Percentiles rank a stretch among this genome's conserved stretches.
phyloP scores from a whole-genome alignment of 2,888 invertebrate genomes.

The Aphidoletes aphidimyza region DNA sequence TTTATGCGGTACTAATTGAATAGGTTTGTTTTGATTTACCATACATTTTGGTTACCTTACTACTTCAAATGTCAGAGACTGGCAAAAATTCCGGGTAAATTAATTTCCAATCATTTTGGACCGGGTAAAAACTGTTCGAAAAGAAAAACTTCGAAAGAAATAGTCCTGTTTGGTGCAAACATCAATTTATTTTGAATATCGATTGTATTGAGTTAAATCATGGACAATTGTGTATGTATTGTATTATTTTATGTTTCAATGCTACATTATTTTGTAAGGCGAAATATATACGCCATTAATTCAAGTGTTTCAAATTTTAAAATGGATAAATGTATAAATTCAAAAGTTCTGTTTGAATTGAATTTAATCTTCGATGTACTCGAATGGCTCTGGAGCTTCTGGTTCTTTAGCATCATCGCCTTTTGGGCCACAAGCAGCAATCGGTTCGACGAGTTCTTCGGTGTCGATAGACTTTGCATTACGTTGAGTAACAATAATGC shows the following conservation, averaged over 20 bases:
- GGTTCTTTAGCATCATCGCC: constrained; percentile 96
- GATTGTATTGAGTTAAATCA: background rate
- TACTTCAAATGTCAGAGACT: no score
- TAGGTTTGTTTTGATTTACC: background rate
- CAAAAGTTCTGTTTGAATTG: background rate
- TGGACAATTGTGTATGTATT: background rate
- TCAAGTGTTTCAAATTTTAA: no score
- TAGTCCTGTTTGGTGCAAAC: no score
- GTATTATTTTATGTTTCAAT: background rate
- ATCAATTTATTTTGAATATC: constrained; percentile 22
- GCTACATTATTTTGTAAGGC: background rate
- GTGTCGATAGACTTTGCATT: constrained; percentile 85
- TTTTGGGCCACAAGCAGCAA: constrained; percentile 89
- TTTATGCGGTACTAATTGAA: background rate
- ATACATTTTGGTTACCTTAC: background rate
- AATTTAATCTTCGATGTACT: constrained; percentile 84
- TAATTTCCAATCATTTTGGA: no score
- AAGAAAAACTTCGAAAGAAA: no score
- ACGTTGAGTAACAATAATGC: constrained; percentile 94
- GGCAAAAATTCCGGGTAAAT: no score
- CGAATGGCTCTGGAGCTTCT: constrained; percentile 97
- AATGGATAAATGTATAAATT: no score
- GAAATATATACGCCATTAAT: no score
- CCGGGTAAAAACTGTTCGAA: no score
- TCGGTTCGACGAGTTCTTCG: constrained; percentile 91